Evolutionary conservation across 2,113 vertebrate genomes (phyloP).

Genomic region (Otis tarda): DNA sequence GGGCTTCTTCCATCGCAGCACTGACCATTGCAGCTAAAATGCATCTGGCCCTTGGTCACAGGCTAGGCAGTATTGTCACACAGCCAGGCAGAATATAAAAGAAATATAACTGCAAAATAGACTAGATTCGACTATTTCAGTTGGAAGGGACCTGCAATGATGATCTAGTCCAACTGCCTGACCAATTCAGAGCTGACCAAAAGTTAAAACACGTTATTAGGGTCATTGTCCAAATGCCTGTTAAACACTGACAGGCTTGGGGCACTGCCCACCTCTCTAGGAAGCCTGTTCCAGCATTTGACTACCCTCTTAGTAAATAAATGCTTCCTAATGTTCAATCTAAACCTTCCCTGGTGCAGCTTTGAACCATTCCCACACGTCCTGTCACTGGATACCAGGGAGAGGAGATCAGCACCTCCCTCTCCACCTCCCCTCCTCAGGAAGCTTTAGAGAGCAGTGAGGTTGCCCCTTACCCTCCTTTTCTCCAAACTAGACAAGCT

Average conservation of each 20-base stretch:
- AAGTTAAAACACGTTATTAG: neutral
- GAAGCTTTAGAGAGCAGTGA: neutral
- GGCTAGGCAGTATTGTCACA: neutral
- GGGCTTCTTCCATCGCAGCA: neutral
- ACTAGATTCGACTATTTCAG: neutral
- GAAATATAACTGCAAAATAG: neutral
- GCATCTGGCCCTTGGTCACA: neutral
- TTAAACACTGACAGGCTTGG: neutral
- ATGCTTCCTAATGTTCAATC: neutral
- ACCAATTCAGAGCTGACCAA: neutral
- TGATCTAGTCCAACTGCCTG: no score
- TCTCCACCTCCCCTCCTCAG: neutral
- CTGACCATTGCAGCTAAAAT: neutral
- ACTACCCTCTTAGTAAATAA: neutral
- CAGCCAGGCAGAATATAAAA: neutral
- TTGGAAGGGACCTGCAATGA: neutral
- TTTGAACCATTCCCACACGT: neutral
- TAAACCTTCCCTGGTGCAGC: neutral
- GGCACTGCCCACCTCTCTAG: neutral
- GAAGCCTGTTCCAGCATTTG: neutral
- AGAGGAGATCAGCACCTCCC: neutral
- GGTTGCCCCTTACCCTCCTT: neutral
- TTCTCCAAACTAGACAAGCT: no score
- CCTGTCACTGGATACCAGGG: no score
- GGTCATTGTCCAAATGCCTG: neutral